Conservation (phyloP, 2,113 vertebrate species). For the Bujurquina vittata region DNA sequence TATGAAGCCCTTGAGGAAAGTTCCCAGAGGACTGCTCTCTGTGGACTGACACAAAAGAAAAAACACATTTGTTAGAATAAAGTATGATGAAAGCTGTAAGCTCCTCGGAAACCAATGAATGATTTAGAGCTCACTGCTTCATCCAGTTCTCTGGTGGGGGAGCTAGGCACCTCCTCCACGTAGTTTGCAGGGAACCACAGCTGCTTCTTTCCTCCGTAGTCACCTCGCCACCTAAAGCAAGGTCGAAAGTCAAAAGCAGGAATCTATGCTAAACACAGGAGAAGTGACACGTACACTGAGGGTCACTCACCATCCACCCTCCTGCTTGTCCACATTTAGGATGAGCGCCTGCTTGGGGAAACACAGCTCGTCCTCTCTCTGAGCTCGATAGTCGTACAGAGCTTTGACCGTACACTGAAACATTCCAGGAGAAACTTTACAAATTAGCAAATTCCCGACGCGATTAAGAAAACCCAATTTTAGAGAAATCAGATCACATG, state of each 20-base stretch:
- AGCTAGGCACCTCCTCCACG: conserved; percentile 79
- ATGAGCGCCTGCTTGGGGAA: conserved; percentile 91
- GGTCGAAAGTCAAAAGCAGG: rapidly evolving
- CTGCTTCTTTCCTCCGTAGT: conserved; percentile 83
- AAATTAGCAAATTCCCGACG: neutral
- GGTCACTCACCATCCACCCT: conserved; percentile 85
- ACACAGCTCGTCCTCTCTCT: conserved; percentile 88
- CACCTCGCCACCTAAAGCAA: conserved; percentile 75
- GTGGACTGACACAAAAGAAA: conserved; percentile 66
- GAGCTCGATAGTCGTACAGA: conserved; percentile 87
- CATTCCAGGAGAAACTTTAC: neutral
- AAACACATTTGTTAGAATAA: neutral
- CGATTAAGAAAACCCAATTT: neutral
- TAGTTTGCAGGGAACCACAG: conserved; percentile 85
- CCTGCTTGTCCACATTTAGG: conserved; percentile 87
- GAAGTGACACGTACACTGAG: neutral
- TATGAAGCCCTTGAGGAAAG: conserved; percentile 82
- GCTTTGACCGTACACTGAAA: conserved; percentile 87
- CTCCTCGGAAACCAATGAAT: neutral
- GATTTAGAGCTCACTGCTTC: conserved; percentile 55
- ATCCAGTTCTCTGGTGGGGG: conserved; percentile 66
- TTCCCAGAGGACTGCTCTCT: conserved; percentile 83
- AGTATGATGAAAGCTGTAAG: neutral
- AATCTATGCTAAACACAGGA: neutral
- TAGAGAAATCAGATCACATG: neutral